Percentiles rank a stretch among this genome's conserved stretches.
These are phyloP conservation scores for Pycnomerus fuliginosus DNA, from an alignment of 2,888 invertebrate genomes.

Conservation along the genomic window DNA sequence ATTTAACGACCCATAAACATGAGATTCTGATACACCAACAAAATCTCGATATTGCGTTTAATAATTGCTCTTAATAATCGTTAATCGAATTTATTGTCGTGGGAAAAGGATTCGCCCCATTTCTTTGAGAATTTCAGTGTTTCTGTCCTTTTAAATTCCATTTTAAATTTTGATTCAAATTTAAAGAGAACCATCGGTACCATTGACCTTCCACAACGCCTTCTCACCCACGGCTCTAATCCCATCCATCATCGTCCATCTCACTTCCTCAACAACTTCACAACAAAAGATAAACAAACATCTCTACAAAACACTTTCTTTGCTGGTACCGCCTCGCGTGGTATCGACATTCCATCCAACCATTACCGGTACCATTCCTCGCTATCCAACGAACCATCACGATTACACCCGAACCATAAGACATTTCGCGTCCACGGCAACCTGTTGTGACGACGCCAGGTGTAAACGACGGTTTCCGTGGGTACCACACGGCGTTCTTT, in stretches of 20 bases:
- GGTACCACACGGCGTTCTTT: constrained; percentile 27
- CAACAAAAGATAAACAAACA: constrained; percentile 14
- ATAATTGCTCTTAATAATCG: too few species aligned
- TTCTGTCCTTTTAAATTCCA: too few species aligned
- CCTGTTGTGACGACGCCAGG: constrained; percentile 37
- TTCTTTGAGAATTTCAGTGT: too few species aligned
- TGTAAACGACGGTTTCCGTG: constrained; percentile 31
- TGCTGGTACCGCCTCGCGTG: not conserved
- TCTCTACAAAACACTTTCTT: constrained; percentile 14
- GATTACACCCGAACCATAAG: constrained; percentile 27
- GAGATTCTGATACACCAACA: too few species aligned
- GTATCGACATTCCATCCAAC: too few species aligned
- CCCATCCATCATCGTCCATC: constrained; percentile 9
- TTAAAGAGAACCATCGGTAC: too few species aligned
- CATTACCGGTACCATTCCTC: constrained; percentile 9
- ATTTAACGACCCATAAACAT: too few species aligned
- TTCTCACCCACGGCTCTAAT: constrained; percentile 6
- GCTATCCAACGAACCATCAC: constrained; percentile 26
- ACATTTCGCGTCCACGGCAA: constrained; percentile 23
- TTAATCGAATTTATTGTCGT: too few species aligned
- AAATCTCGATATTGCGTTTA: too few species aligned
- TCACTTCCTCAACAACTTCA: constrained; percentile 2
- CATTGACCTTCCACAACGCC: too few species aligned
- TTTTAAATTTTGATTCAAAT: too few species aligned
- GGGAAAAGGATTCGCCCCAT: too few species aligned